Base-by-base conservation (phyloP, 2,888 invertebrate species). In the Flabesymbios commensalis region DNA sequence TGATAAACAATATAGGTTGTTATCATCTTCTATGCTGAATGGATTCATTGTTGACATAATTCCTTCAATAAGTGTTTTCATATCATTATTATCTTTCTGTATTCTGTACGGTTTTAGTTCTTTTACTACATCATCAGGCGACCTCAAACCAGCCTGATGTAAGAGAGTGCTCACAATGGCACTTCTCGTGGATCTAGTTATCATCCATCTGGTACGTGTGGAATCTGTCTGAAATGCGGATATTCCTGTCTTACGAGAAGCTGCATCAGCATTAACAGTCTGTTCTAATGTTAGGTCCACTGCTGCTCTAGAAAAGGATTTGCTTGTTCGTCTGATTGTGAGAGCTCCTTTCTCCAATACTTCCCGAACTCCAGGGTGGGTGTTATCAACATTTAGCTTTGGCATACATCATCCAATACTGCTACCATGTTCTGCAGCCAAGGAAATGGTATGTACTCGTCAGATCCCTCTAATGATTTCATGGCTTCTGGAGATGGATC, bases 251-350 rank as follows among this genome's bases (percentile, higher is more conserved):
- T 39, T 45, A 24, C 64, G 39, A 14, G 62, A 64, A 24, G 64
- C 61, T 42, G 62, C 61, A 57, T 63, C 64, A 29, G 52, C 45
- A 43, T 64, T 64, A 17, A 62, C 47, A 2, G 54, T 64, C 47
- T 64, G 64, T 39, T 64, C 64, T 14, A 64, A 53, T 31, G 58
- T 64, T 33, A 59, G 28, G 41, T 64, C 63, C 22, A 64, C 62
- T 33, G 62, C 53, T 43, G 36, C 26, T 28, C 55, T 28, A 29
- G 58, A 59, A 41, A 64, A 64, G 19, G 31, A 14, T n/a, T 64
- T 60, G 24, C 58, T 43, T 24, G 63, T 64, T 54, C 63, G 28
- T 32, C 55, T 42, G n/a, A 64, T 42, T 28, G 65, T 54, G 28
- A 64, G 59, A 24, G 58, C 42, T 14, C 63, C 59, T 45, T 49